Evolutionary conservation across 2,888 invertebrate species (phyloP).

Genomic region (Lumbricus terrestris): DNA sequence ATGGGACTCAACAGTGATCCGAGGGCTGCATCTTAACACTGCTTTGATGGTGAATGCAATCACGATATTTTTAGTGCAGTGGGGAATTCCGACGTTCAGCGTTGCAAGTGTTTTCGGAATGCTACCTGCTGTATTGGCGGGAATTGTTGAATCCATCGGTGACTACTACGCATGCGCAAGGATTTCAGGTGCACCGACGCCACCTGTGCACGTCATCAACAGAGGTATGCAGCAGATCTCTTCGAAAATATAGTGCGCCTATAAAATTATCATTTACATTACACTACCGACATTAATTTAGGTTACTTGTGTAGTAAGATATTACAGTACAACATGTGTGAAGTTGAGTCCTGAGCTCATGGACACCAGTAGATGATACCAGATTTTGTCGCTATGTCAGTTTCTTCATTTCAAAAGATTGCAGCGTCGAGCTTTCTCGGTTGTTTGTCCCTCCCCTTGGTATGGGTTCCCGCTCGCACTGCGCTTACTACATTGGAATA

Average conservation of each 20-base stretch:
- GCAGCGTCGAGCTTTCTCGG: too few relatives aligned
- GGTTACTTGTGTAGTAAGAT: too few relatives aligned
- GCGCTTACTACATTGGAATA: too few relatives aligned
- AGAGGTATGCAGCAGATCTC: slow-evolving; percentile 60
- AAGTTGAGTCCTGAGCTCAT: not conserved
- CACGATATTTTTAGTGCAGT: slow-evolving; percentile 46
- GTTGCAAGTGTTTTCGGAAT: slow-evolving; percentile 52
- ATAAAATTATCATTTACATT: not conserved
- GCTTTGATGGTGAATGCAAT: not conserved
- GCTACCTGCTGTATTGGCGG: slow-evolving; percentile 52
- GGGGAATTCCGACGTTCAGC: slow-evolving; percentile 56
- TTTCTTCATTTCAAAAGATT: not conserved
- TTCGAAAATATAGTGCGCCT: not conserved
- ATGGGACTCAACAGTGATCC: not conserved
- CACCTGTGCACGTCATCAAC: slow-evolving; percentile 83
- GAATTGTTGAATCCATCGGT: slow-evolving; percentile 66
- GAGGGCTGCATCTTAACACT: too few relatives aligned
- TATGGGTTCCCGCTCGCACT: too few relatives aligned
- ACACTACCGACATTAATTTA: too few relatives aligned
- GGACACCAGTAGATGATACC: not conserved
- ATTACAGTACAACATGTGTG: not conserved
- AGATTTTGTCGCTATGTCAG: not conserved
- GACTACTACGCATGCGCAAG: slow-evolving; percentile 84
- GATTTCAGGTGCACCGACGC: slow-evolving; percentile 72
- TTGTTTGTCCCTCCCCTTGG: too few relatives aligned